Percentiles rank a stretch among this genome's conserved stretches.
Conservation (phyloP, 2,797 vertebrate genomes). For the Pangasius macronema region DNA sequence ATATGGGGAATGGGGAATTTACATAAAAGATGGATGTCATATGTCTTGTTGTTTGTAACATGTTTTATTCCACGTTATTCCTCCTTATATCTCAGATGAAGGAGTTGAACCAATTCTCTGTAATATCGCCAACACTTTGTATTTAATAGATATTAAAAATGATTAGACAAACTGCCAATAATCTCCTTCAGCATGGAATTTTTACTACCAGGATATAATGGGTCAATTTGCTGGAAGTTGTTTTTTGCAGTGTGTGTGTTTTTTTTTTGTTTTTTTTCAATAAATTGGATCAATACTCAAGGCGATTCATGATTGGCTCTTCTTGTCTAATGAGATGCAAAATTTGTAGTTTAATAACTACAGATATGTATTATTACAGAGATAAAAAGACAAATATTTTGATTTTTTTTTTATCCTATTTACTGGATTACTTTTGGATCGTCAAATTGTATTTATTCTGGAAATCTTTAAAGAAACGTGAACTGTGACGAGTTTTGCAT, state of each 20-base stretch:
- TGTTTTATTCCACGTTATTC: neutral
- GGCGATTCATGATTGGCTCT: neutral
- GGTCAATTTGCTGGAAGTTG: neutral
- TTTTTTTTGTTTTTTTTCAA: neutral
- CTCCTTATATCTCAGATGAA: too few species aligned
- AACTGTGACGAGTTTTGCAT: neutral
- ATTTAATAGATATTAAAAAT: neutral
- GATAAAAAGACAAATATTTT: neutral
- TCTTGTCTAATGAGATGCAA: neutral
- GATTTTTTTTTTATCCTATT: neutral
- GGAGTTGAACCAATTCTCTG: neutral
- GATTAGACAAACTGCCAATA: neutral
- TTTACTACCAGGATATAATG: neutral
- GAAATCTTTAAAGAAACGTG: neutral
- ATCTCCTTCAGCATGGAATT: neutral
- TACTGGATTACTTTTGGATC: neutral
- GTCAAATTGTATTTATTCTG: neutral
- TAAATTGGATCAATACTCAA: neutral
- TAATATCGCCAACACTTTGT: neutral
- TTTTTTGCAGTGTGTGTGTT: neutral
- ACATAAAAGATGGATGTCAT: neutral
- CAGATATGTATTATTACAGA: neutral
- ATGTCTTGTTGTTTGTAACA: neutral
- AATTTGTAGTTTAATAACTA: neutral
- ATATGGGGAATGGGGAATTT: neutral